Percentiles rank a stretch among this genome's conserved stretches.
Conservation (phyloP, 2,888 invertebrate genomes). For the Pandemis cinnamomeana region DNA sequence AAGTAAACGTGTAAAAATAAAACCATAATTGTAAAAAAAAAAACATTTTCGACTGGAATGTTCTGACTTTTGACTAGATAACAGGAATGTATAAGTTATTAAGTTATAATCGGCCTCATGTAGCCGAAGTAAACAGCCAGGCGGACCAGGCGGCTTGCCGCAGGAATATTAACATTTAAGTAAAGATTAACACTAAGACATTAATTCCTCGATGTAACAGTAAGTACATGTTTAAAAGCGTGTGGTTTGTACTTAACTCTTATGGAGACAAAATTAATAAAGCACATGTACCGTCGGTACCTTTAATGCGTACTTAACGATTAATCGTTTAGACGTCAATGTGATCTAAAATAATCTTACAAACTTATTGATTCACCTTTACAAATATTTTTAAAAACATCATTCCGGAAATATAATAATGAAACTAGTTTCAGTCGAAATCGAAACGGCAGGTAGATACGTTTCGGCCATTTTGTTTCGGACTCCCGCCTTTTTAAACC, state of each 20-base stretch:
- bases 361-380: neutral
- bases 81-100: slow-evolving; percentile 30
- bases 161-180: neutral
- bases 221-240: slow-evolving; percentile 18
- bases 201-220: slow-evolving; percentile 33
- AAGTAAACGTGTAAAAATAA: slow-evolving; percentile 43
- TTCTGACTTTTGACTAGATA: slow-evolving; percentile 52
- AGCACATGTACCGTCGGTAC: neutral
- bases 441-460: neutral
- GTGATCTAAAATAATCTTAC: neutral
- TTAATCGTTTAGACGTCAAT: neutral
- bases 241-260: neutral
- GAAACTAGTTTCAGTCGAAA: neutral
- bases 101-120: neutral
- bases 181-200: slow-evolving; percentile 17
- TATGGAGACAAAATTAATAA: slow-evolving; percentile 3
- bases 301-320: neutral
- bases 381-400: neutral
- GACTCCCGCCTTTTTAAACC: neutral
- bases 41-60: slow-evolving; percentile 19
- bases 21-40: slow-evolving; percentile 28
- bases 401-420: neutral
- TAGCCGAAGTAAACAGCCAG: neutral
- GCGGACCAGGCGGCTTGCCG: neutral
- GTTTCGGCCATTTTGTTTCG: neutral